Base-by-base conservation (phyloP, 2,888 invertebrate species). In the Drosophila hamatofila region DNA sequence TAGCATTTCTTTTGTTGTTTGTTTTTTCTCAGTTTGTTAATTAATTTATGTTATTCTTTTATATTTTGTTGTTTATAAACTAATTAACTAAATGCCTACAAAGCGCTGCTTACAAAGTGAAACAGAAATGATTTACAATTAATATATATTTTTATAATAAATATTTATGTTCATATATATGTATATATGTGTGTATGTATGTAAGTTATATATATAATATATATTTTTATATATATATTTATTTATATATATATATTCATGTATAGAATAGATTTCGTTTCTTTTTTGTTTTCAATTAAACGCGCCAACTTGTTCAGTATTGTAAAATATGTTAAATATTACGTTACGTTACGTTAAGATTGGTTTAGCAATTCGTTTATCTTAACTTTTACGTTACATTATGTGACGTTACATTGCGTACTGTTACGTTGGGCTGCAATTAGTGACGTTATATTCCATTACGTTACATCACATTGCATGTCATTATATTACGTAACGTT, bases 51-150 rank as follows among this genome's bases (percentile, higher is more conserved):
- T 48, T 39, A 51, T 44, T 27, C 41, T 56, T n/a, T 23, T 14
- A 46, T 59, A 16, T 46, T 35, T 42, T 35, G 16, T 49, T 59
- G 16, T 49, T 59, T 87, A 65, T 54, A 61, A 73, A 71, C 82
- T 84, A 89, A 59, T 71, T 64, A 87, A 87, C 84, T 84, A 84
- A 85, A 85, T 85, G 89, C 89, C 84, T 89, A 84, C 66, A 77
- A 78, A 83, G 86, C 83, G 89, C 86, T 88, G 83, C 86, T 81
- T 89, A 88, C 72, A 76, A 75, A 65, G 58, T 56, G 69, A 82
- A 89, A 88, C 88, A 75, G 58, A 83, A 78, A 56, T 73, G n/a
- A 18, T 54, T 67, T 75, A 75, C 68, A 83, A 64, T 76, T 83
- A 74, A 70, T 73, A 65, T 62, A 54, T 18, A 78, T 71, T 64